Conservation (phyloP, 2,888 invertebrate genomes). For the Drosophila aldrichi region DNA sequence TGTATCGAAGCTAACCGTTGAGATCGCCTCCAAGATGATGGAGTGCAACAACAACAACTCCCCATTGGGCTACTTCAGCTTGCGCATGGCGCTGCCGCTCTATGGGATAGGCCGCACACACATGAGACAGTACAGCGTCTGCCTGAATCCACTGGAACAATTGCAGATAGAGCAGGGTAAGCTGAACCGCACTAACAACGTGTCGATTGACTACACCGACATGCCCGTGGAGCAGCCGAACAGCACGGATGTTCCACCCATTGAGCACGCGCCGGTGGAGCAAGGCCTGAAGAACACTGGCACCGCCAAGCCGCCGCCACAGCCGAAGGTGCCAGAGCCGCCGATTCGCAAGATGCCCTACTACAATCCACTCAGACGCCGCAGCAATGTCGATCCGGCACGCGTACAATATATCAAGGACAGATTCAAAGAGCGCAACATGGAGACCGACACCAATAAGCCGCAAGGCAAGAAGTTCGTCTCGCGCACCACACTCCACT, state of each 20-base stretch:
- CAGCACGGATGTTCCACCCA: conserved; percentile 13
- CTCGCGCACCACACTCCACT: conserved; percentile 56
- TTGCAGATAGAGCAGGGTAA: neutral
- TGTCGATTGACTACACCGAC: conserved; percentile 10
- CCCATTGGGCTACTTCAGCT: conserved; percentile 24
- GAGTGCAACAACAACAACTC: neutral
- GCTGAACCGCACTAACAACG: neutral
- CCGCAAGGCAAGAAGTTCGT: conserved; percentile 49
- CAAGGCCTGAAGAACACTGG: conserved; percentile 25
- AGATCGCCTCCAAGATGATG: conserved; percentile 9
- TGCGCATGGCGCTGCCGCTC: conserved; percentile 16
- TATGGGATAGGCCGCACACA: neutral
- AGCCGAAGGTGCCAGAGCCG: conserved; percentile 26
- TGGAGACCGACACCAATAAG: conserved; percentile 36
- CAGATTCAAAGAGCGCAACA: conserved; percentile 38
- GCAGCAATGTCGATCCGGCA: conserved; percentile 54
- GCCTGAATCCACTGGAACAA: conserved; percentile 8
- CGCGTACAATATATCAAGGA: conserved; percentile 61
- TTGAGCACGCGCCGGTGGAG: conserved; percentile 6
- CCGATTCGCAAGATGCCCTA: conserved; percentile 27
- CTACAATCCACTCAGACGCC: conserved; percentile 55
- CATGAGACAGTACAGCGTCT: neutral
- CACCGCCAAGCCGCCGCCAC: conserved; percentile 19
- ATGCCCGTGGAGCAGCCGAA: conserved; percentile 9
- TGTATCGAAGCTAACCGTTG: conserved; percentile 10